Percentiles rank a stretch among this genome's conserved stretches.
Conservation (phyloP, 2,797 vertebrate genomes). For the Aldrovandia affinis region DNA sequence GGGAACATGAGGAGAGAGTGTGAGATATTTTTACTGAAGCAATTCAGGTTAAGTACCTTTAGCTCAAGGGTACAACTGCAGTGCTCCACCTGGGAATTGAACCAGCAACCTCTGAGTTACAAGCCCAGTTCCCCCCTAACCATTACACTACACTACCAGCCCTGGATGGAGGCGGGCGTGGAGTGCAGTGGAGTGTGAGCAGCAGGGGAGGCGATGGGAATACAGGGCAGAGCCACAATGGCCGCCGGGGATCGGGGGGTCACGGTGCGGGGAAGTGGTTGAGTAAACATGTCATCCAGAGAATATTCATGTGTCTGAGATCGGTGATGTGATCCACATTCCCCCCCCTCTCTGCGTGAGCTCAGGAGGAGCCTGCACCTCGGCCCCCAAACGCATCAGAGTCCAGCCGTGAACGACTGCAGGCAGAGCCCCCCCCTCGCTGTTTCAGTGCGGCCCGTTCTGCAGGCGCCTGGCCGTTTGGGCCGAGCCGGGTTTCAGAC, state of each 20-base stretch:
- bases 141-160: no score
- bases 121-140: no score
- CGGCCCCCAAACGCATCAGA: not conserved
- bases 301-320: not conserved
- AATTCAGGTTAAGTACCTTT: no score
- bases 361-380: not conserved
- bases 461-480: not conserved
- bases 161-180: not conserved
- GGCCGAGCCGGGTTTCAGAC: not conserved
- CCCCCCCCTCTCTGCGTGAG: not conserved
- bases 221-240: not conserved
- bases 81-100: no score
- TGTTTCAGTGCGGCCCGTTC: not conserved
- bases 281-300: slow-evolving; percentile 1
- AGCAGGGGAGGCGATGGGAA: not conserved
- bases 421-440: not conserved
- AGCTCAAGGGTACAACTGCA: no score
- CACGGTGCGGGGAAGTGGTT: not conserved
- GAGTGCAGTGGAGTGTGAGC: not conserved
- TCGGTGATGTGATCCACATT: not conserved
- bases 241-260: not conserved
- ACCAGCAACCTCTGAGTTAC: no score
- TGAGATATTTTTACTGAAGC: no score
- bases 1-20: not conserved
- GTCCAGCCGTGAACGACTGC: no score